These are phyloP conservation scores for Potamarius usumacintae DNA, from an alignment of 2,113 vertebrate species.

Conservation along the genomic window DNA sequence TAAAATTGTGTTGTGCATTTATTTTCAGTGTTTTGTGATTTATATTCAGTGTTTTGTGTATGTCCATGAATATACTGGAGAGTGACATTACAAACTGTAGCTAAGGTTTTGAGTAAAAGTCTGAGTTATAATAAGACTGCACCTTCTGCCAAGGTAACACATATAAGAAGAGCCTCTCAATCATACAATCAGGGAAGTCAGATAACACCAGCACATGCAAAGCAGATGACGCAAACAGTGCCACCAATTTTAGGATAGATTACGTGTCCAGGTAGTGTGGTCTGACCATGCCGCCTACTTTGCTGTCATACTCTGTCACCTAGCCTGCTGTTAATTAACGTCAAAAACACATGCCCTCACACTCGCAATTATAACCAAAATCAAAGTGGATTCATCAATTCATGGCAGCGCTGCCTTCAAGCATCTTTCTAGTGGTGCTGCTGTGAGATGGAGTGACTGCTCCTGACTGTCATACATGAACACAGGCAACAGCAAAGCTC, in stretches of 20 bases:
- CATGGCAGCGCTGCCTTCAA: not conserved
- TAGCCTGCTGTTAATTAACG: constrained; percentile 26
- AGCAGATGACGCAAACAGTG: constrained; percentile 15
- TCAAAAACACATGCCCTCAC: constrained; percentile 1
- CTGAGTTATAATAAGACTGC: not conserved
- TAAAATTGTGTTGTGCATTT: not conserved
- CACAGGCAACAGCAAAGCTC: not conserved
- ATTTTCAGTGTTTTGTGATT: not conserved
- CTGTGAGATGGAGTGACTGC: not conserved
- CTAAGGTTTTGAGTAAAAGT: not conserved
- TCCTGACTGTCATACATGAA: constrained; percentile 23
- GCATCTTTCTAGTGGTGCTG: not conserved
- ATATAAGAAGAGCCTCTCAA: not conserved
- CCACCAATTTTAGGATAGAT: not conserved
- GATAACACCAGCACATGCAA: not conserved
- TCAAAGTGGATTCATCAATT: not conserved
- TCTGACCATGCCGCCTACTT: constrained; percentile 15
- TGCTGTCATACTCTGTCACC: not conserved
- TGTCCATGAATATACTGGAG: not conserved
- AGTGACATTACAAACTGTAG: not conserved
- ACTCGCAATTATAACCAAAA: not conserved
- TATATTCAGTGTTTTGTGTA: not conserved
- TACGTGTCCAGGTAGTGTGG: not conserved
- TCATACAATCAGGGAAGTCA: not conserved
- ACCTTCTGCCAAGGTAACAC: not conserved